A percentile compares a stretch with the other conserved stretches of the same genome.
Conservation (phyloP, 2,888 invertebrate genomes). For the Pristionchus fissidentatus region DNA sequence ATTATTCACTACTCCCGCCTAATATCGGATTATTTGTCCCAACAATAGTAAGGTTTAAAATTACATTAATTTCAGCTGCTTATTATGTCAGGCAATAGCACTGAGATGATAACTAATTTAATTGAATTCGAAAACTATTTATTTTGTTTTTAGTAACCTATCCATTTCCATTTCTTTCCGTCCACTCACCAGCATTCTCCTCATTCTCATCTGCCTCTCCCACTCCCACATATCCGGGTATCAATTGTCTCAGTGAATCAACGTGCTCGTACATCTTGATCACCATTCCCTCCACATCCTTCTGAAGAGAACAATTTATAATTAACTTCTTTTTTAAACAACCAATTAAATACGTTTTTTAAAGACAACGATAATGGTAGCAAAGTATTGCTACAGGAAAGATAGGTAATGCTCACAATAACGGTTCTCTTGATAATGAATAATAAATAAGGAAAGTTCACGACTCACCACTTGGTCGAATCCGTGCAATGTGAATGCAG, state of each 20-base stretch:
- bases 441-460: not conserved
- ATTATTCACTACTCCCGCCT: too few species aligned
- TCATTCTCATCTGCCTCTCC: not conserved
- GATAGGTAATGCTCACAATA: not conserved
- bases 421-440: not conserved
- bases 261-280: constrained; percentile 61
- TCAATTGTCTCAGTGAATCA: constrained; percentile 55
- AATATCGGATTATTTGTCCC: too few species aligned
- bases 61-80: too few species aligned
- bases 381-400: not conserved
- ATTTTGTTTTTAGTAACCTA: not conserved
- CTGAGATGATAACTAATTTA: too few species aligned
- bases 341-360: not conserved
- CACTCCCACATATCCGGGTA: not conserved
- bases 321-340: not conserved
- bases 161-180: not conserved
- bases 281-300: constrained; percentile 53
- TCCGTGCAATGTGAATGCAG: constrained; percentile 66
- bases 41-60: too few species aligned
- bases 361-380: not conserved
- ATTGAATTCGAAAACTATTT: too few species aligned
- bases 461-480: constrained; percentile 54
- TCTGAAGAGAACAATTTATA: not conserved
- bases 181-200: not conserved
- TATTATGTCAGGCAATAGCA: too few species aligned